These are phyloP conservation scores for Adelges cooleyi DNA, from an alignment of 1,140 invertebrate species.

Conservation along the genomic window DNA sequence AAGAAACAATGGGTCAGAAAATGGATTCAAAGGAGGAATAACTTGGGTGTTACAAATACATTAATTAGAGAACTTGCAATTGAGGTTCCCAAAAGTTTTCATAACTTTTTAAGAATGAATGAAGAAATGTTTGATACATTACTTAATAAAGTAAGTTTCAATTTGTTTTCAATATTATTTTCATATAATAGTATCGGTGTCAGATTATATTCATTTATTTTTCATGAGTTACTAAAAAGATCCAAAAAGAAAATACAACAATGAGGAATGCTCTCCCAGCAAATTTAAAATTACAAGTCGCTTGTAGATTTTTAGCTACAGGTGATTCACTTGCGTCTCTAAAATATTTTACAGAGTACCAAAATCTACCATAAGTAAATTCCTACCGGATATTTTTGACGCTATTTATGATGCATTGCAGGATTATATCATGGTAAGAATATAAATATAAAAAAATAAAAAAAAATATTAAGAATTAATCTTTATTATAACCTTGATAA, in stretches of 20 bases:
- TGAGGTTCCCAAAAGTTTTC: neutral
- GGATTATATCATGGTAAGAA: neutral
- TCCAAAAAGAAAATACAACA: neutral
- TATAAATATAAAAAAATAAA: neutral
- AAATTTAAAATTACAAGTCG: neutral
- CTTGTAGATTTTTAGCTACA: neutral
- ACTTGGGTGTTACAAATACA: neutral
- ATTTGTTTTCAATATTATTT: neutral
- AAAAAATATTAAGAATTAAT: neutral
- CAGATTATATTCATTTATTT: neutral
- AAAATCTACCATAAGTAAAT: neutral
- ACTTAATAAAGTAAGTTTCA: neutral
- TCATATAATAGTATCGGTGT: neutral
- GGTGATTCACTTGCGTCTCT: neutral
- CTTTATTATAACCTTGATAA: neutral
- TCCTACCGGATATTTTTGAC: neutral
- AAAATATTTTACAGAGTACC: neutral
- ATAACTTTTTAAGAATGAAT: slow-evolving; percentile 8
- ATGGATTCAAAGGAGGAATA: neutral
- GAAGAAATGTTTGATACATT: slow-evolving; percentile 6
- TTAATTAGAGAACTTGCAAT: neutral
- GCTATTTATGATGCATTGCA: neutral
- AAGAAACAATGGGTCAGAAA: slow-evolving; percentile 4
- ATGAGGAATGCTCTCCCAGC: slow-evolving; percentile 14
- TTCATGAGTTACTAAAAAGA: neutral